A percentile compares a stretch with the other conserved stretches of the same genome.
Evolutionary conservation across 2,113 vertebrate genomes (phyloP).

Genomic region (Aspidoscelis tigris): DNA sequence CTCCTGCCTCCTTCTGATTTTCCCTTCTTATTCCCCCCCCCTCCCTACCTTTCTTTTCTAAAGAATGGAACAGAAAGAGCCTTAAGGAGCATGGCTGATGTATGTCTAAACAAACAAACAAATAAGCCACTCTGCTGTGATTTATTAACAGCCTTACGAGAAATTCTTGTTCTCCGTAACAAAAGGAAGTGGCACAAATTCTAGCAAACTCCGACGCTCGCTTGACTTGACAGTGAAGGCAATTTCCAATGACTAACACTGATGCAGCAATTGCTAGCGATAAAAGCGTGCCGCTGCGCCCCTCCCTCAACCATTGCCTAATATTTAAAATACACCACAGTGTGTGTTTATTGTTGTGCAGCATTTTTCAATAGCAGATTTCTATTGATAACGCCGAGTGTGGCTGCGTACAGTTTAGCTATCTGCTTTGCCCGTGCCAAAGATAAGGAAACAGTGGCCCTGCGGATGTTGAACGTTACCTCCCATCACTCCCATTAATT

Average conservation of each 20-base stretch:
- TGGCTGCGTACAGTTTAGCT: too few relatives aligned
- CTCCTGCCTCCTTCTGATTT: too few relatives aligned
- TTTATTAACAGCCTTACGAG: slow-evolving; percentile 9
- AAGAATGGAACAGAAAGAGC: neutral
- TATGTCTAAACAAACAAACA: neutral
- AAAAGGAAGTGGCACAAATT: neutral
- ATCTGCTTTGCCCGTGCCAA: too few relatives aligned
- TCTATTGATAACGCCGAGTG: too few relatives aligned
- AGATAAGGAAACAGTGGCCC: too few relatives aligned
- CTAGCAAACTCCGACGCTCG: neutral
- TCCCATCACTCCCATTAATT: too few relatives aligned
- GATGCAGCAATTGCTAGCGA: neutral
- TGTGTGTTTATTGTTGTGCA: neutral
- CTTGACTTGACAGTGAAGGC: slow-evolving; percentile 13
- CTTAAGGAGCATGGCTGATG: neutral
- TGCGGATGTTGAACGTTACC: too few relatives aligned
- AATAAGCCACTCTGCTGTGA: neutral
- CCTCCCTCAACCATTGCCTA: too few relatives aligned
- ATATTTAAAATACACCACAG: neutral
- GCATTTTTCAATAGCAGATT: neutral
- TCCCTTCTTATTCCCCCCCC: too few relatives aligned
- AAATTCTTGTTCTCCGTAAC: neutral
- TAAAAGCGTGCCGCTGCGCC: neutral
- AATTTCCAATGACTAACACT: neutral
- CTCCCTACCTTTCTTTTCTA: neutral